Evolutionary conservation across 2,797 vertebrate genomes (phyloP).

Genomic region (Hybognathus amarus): DNA sequence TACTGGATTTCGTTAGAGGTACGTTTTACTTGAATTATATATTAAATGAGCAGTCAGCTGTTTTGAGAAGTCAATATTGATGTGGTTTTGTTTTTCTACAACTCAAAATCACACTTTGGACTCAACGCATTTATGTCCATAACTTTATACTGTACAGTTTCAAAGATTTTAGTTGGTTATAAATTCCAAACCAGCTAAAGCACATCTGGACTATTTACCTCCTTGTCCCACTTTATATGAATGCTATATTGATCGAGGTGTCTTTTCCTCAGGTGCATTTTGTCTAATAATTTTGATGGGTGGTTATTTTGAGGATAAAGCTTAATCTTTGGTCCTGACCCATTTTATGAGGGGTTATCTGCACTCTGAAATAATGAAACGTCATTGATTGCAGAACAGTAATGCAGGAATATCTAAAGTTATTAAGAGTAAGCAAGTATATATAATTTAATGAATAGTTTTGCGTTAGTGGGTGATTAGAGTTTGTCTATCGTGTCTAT

Average conservation of each 20-base stretch:
- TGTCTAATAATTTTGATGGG: constrained; percentile 53
- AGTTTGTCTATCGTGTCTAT: neutral
- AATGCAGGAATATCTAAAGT: constrained; percentile 14
- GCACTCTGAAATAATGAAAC: constrained; percentile 69
- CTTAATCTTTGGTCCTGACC: constrained; percentile 66
- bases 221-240: neutral
- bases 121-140: neutral
- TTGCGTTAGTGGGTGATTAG: neutral
- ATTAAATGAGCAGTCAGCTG: neutral
- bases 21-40: constrained; percentile 57
- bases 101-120: neutral
- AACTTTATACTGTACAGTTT: neutral
- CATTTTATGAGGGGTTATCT: constrained; percentile 67
- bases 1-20: constrained; percentile 66
- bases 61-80: neutral
- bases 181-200: neutral
- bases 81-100: neutral
- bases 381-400: constrained; percentile 48
- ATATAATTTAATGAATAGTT: neutral
- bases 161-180: neutral
- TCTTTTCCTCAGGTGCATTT: constrained; percentile 31
- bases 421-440: neutral
- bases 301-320: constrained; percentile 53
- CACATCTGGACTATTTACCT: neutral
- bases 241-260: neutral